Evolutionary conservation across 2,888 invertebrate species (phyloP), one percentile per base, ranked within the genome.

Genomic region (Hirtodrosophila duncani): DNA sequence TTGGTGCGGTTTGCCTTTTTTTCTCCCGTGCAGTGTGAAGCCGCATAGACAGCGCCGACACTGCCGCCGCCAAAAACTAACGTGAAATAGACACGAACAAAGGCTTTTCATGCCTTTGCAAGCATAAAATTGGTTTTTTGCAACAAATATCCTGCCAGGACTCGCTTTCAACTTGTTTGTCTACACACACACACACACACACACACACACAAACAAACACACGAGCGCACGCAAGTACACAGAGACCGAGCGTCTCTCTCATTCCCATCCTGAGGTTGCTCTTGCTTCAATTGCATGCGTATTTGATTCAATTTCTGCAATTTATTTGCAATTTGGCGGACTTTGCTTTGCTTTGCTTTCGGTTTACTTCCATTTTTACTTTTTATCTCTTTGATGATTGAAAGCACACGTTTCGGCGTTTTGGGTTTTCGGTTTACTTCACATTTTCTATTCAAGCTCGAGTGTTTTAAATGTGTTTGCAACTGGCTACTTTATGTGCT

Each of bases 291-390:
- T 80, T 80, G 79, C 81, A 81, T 82, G 83, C 78, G 82, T 80
- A 80, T 82, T 82, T 83, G 82, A 83, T 82, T 82, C 83, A 83
- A 82, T 82, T 83, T 82, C 82, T 82, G 79, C 81, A 82, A 82
- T 82, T 83, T 82, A 82, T 83, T 83, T 82, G 82, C 81, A 82
- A 82, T 82, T 83, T 83, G 74, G 67, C 63, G 60, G 69, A 68
- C 72, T 64, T 42, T 71, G 75, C 53, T 57, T 29, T 56, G 34
- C 30, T 24, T 23, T 48, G 21, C n/a, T n/a, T n/a, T n/a, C n/a
- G n/a, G n/a, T 3, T 5, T 3, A 3, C 5, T 17, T 9, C 17
- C 60, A 42, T 55, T 63, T 46, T 52, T 63, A 63, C 63, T 55
- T 67, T 79, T 72, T 75, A 75, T 75, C 75, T 75, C 80, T 72